phyloP scores from a whole-genome alignment of 2,113 vertebrate species.

The Phylloscopus trochiloides region DNA sequence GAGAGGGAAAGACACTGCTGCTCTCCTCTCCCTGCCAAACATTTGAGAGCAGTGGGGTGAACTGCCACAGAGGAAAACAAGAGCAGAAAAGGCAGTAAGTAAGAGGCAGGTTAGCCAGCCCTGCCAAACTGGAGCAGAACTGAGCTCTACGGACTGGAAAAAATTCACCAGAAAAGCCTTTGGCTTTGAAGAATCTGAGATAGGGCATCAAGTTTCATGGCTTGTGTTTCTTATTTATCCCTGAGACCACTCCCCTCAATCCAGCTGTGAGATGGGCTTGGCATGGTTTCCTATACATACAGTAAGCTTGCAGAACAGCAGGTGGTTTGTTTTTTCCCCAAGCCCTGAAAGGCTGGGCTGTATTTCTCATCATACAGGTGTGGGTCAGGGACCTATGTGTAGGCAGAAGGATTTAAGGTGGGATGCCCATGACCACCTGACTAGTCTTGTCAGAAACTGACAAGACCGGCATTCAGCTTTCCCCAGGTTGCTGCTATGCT shows the following conservation, averaged over 20 bases:
- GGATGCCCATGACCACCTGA: background rate
- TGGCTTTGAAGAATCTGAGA: background rate
- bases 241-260: background rate
- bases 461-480: background rate
- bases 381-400: background rate
- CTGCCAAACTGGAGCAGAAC: background rate
- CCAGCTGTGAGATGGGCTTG: background rate
- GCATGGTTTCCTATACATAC: background rate
- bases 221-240: background rate
- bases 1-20: background rate
- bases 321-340: background rate
- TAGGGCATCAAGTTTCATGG: rapidly evolving
- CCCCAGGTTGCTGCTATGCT: background rate
- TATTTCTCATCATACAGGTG: background rate
- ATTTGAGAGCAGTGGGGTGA: background rate
- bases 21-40: rapidly evolving
- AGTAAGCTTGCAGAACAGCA: background rate
- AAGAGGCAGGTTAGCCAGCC: background rate
- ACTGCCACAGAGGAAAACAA: background rate
- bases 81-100: background rate
- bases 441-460: no score
- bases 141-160: background rate
- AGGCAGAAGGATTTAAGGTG: background rate
- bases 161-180: background rate
- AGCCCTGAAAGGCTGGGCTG: background rate